Base-by-base conservation (phyloP, 2,113 vertebrate species). In the Spheniscus mendiculus region DNA sequence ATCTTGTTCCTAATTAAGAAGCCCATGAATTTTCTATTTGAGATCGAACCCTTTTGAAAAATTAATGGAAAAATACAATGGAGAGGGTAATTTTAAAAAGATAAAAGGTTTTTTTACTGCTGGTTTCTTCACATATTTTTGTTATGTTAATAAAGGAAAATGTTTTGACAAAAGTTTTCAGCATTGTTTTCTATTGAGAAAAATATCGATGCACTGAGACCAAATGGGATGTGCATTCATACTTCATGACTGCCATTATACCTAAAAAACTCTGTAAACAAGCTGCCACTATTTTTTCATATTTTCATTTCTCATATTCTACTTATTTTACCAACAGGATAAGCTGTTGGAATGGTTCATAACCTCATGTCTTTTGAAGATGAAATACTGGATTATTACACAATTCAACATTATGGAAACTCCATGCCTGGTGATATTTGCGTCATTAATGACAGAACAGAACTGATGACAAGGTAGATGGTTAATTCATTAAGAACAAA, bases 401-500 rank as follows among this genome's bases (percentile, higher is more conserved):
- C 50, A 90, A 61, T 66, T 83, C 67, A 92, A 8, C 55, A 36
- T 34, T 47, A 87, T 29, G 61, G 63, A 92, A 92, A 81, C 32
- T 72, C 20, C 4, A 20, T 11, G 7, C 77, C 65, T 84, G 77
- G 25, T 79, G 83, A 69, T 62, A 53, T 62, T 76, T 94, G 40
- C 14, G 1, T 93, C 77, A 93, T 53, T 87, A 95, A 78, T 52
- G 58, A 90, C 61, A 92, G 72, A 82, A 62, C 67, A 92, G 72
- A 90, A 61, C 52, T n/a, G 53, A 87, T 91, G 32, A 90, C 76
- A 79, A 65, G 61, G 52, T 91, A 76, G 34, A 32, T 71, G 56
- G 15, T 87, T 91, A 89, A 95, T 95, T 93, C 44, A 90, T 63
- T 52, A 61, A 59, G 72, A 89, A 84, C 58, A 96, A 81, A 95